Base-by-base conservation (phyloP, 2,797 vertebrate species). In the Silurus aristotelis region DNA sequence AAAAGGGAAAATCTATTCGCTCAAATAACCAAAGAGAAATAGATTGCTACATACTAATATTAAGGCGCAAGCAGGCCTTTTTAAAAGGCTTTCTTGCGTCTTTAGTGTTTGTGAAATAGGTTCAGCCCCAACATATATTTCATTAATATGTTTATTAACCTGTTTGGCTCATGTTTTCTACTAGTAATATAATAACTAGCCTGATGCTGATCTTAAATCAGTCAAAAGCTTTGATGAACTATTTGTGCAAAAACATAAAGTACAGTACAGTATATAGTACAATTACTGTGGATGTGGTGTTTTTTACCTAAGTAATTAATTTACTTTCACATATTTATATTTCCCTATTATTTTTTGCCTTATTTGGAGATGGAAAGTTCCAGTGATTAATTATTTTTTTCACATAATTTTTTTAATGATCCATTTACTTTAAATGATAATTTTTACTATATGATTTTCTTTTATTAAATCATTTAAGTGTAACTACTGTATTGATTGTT, bases 21-120 rank as follows among this genome's bases (percentile, higher is more conserved):
- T 78, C 19, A 78, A 60, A 75, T 75, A 55, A 27, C n/a, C 52
- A 75, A 56, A 55, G 72, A 78, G 56, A 78, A 61, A 78, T 22
- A 22, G 1, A 17, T 56, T 77, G 27, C 3, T 1, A 31, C 38
- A 3, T 5, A 38, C 15, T 60, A 13, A 60, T 31, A 60, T 60
- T 61, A 61, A 78, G 31, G 19, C 38, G 75, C 25, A 38, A 78
- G n/a, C 56, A 17, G 38, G 31, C 19, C 61, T 61, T 63, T n/a
- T 58, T n/a, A 38, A 63, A 79, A 79, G 15, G 13, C 5, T 1
- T 56, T 10, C 15, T 27, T 76, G 52, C 1, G 38, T 38, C 38
- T 38, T 38, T 38, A 38, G 38, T 60, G 27, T 60, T 60, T 19
- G 73, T 58, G 25, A 58, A 77, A 31, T 58, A 27, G 73, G 55